These are phyloP conservation scores for Drosophila histrio DNA, from an alignment of 2,888 invertebrate species.

Conservation along the genomic window DNA sequence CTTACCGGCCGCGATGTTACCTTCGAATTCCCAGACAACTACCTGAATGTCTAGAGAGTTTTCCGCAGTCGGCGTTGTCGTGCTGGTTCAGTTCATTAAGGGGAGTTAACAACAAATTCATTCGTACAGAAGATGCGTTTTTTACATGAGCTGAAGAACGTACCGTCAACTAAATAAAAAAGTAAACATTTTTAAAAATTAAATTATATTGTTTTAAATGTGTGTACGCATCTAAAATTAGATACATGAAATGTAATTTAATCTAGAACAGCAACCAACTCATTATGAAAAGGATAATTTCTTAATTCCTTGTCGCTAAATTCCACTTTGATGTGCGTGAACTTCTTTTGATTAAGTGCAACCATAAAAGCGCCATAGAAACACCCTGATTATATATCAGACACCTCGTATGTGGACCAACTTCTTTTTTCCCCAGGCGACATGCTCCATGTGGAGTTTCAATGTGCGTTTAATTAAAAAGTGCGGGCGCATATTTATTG, in stretches of 20 bases:
- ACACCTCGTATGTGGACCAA: slow-evolving; percentile 10
- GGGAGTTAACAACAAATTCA: slow-evolving; percentile 60
- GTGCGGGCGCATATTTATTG: slow-evolving; percentile 51
- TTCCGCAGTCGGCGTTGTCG: slow-evolving; percentile 40
- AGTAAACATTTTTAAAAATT: slow-evolving; percentile 74
- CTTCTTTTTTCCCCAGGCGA: slow-evolving; percentile 15
- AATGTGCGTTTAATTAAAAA: slow-evolving; percentile 66
- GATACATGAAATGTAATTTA: slow-evolving; percentile 24
- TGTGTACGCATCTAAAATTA: slow-evolving; percentile 13
- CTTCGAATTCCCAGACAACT: slow-evolving; percentile 99
- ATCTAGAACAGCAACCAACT: not conserved
- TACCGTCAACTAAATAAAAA: slow-evolving; percentile 71
- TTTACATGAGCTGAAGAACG: slow-evolving; percentile 64
- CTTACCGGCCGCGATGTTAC: slow-evolving; percentile 99
- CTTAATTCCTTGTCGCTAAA: slow-evolving; percentile 10
- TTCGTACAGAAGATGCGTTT: slow-evolving; percentile 74
- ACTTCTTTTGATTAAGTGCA: slow-evolving; percentile 49
- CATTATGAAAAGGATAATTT: slow-evolving; percentile 21
- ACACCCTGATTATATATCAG: slow-evolving; percentile 2
- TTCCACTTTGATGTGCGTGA: slow-evolving; percentile 30
- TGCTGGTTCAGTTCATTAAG: slow-evolving; percentile 55
- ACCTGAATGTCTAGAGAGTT: slow-evolving; percentile 87
- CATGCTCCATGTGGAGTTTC: slow-evolving; percentile 13
- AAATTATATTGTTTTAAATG: slow-evolving; percentile 32
- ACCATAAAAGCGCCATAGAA: slow-evolving; percentile 25